Evolutionary conservation across 2,797 vertebrate genomes (phyloP), one percentile per base, ranked within the genome.

Genomic region (Craterocephalus amniculus): DNA sequence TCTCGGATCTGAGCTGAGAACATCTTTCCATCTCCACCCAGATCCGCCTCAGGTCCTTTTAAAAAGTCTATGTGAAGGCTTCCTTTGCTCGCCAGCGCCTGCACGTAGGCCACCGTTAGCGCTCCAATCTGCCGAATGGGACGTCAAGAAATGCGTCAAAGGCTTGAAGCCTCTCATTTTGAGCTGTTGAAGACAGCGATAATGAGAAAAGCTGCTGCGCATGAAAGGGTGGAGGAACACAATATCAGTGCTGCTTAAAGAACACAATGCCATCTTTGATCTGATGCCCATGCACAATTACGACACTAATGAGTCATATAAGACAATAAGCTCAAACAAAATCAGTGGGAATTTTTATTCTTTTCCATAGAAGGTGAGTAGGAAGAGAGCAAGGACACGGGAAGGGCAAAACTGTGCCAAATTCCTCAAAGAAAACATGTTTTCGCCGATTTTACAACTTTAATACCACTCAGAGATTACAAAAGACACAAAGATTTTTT

Each of bases 231-330:
- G 81, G 82, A 76, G 71, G 68, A 77, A 32, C 72, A 70, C 78
- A 36, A 72, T 60, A 74, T 82, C 43, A 70, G 81, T 2, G 48
- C 76, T 66, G 76, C 6, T 75, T 57, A 76, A 29, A 16, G 63
- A 90, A 89, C 3, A 92, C 91, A 92, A 92, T 92, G 84, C 83
- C 88, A 91, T 86, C 85, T 92, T 92, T 92, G 91, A 92, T 92
- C 87, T 89, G 22, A 85, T 90, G 87, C 86, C 84, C 59, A 62
- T 12, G 13, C 38, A 57, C 68, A 72, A 63, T 75, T 24, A 31
- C 6, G 40, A 38, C 64, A 60, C 43, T 1, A 61, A 57, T 88
- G 90, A 88, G 72, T 90, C 86, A 88, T 27, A 36, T 60, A 31
- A 43, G 54, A 89, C 84, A 85, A 87, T 76, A 65, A 74, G 74